These are phyloP conservation scores for Sphecodes monilicornis DNA, from an alignment of 2,888 invertebrate genomes.

Conservation along the genomic window DNA sequence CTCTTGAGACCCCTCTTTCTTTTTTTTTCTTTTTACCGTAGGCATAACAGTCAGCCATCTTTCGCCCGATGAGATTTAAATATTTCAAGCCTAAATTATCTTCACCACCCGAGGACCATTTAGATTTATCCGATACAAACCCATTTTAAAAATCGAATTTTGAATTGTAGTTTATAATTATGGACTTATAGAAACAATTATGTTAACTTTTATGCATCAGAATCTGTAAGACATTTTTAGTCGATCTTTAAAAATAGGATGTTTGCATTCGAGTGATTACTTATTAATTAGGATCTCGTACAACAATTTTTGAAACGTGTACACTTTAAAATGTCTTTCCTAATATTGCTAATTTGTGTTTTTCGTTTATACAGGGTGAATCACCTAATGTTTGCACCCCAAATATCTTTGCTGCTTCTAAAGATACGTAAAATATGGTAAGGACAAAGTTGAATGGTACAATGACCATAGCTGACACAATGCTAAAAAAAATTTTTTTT, in stretches of 20 bases:
- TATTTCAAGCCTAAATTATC: constrained; percentile 11
- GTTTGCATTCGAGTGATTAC: no score
- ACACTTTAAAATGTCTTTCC: background rate
- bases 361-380: no score
- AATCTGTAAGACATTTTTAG: background rate
- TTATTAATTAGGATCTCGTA: no score
- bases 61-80: constrained; percentile 28
- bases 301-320: background rate
- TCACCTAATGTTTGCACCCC: no score
- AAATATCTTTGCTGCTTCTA: no score
- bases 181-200: no score
- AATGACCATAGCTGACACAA: no score
- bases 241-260: background rate
- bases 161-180: no score
- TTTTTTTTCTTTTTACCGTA: constrained; percentile 19
- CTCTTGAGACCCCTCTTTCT: constrained; percentile 62
- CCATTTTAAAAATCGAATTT: background rate
- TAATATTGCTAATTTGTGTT: no score
- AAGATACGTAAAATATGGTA: no score
- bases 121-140: background rate
- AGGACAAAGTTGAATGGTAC: no score
- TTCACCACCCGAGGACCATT: background rate
- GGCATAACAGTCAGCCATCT: constrained; percentile 50
- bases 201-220: background rate
- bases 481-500: no score